Evolutionary conservation across 1,140 invertebrate species (phyloP).

Genomic region (Drosophila yakuba): DNA sequence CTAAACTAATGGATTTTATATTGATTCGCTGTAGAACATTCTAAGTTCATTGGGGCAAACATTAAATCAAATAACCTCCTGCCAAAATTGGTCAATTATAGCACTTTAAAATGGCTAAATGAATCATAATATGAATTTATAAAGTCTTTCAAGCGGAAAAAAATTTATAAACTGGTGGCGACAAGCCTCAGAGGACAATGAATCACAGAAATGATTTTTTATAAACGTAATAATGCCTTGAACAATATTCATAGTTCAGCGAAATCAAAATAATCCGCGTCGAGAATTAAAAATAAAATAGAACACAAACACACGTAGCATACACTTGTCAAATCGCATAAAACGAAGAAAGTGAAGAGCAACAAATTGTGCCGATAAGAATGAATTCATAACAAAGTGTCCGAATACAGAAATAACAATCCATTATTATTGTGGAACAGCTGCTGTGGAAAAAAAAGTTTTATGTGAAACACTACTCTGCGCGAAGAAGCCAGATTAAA

Average conservation of each 20-base stretch:
- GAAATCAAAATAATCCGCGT: constrained; percentile 15
- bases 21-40: neutral
- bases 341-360: constrained; percentile 8
- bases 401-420: constrained; percentile 11
- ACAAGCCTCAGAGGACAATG: constrained; percentile 3
- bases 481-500: constrained; percentile 7
- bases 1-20: neutral
- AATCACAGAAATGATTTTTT: constrained; percentile 10
- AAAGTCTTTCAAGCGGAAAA: constrained; percentile 3
- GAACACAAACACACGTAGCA: constrained; percentile 46
- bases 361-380: constrained; percentile 35
- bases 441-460: constrained; percentile 24
- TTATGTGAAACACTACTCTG: constrained; percentile 5
- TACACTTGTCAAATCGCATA: constrained; percentile 31
- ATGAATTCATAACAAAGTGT: constrained; percentile 3
- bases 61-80: neutral
- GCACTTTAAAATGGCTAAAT: neutral
- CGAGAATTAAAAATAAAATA: constrained; percentile 18
- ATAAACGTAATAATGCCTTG: neutral
- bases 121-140: neutral
- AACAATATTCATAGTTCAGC: neutral
- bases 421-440: constrained; percentile 35
- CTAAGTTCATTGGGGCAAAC: neutral
- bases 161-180: neutral
- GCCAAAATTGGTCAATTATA: neutral